phyloP scores from a whole-genome alignment of 2,797 vertebrate genomes.

The Chiloscyllium punctatum region DNA sequence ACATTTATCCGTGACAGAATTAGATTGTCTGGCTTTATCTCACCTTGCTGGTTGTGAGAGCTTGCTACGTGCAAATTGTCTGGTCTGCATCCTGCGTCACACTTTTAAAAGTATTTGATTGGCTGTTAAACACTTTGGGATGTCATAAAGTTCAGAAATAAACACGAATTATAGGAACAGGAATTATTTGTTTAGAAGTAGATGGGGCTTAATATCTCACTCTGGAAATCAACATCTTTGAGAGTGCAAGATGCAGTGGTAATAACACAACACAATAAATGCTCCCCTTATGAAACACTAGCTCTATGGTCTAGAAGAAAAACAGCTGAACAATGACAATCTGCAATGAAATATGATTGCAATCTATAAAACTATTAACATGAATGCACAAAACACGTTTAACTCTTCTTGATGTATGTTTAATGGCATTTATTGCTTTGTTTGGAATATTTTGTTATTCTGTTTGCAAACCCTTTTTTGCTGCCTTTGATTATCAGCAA shows the following conservation, averaged over 20 bases:
- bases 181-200: background rate
- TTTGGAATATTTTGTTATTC: background rate
- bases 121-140: background rate
- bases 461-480: background rate
- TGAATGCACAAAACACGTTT: background rate
- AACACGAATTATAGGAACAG: background rate
- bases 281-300: background rate
- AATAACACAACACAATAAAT: background rate
- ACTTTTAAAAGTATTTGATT: background rate
- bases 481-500: background rate
- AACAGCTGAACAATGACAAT: background rate
- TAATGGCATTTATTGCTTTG: background rate
- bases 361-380: background rate
- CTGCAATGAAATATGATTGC: background rate
- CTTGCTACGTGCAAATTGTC: background rate
- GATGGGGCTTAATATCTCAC: background rate
- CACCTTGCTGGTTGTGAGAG: background rate
- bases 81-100: background rate
- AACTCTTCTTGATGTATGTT: background rate
- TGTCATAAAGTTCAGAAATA: background rate
- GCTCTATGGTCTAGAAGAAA: background rate
- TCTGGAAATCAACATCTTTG: background rate
- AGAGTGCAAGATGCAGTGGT: background rate
- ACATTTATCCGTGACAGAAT: background rate
- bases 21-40: background rate